phyloP scores from a whole-genome alignment of 2,113 vertebrate genomes.

The Empidonax alnorum region DNA sequence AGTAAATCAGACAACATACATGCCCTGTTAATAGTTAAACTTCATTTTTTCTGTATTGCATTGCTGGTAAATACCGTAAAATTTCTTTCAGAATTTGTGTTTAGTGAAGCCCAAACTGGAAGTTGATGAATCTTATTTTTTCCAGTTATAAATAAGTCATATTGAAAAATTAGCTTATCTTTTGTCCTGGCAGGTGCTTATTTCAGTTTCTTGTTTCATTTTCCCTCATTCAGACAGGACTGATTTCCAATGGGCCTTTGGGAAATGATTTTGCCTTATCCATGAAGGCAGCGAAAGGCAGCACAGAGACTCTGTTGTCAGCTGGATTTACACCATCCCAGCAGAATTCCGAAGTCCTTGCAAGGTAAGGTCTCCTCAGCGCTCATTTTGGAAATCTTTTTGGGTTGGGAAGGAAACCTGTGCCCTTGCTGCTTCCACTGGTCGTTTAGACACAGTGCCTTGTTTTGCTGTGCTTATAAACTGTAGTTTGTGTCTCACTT shows the following conservation, averaged over 20 bases:
- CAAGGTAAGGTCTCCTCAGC: constrained; percentile 76
- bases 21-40: neutral
- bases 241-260: constrained; percentile 83
- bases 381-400: neutral
- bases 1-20: neutral
- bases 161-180: neutral
- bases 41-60: neutral
- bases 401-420: neutral
- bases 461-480: neutral
- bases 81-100: neutral
- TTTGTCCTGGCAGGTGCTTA: neutral
- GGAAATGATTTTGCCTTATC: constrained; percentile 70
- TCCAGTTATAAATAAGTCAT: neutral
- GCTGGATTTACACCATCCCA: constrained; percentile 70
- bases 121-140: neutral
- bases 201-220: neutral
- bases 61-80: neutral
- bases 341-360: constrained; percentile 69
- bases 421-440: neutral
- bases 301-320: constrained; percentile 31
- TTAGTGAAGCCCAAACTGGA: neutral
- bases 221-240: constrained; percentile 73
- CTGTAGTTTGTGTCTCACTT: neutral
- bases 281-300: constrained; percentile 68
- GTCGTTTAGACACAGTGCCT: neutral